Percentiles rank a stretch among this genome's conserved stretches.
Conservation (phyloP, 2,113 vertebrate genomes). For the Plecotus auritus region DNA sequence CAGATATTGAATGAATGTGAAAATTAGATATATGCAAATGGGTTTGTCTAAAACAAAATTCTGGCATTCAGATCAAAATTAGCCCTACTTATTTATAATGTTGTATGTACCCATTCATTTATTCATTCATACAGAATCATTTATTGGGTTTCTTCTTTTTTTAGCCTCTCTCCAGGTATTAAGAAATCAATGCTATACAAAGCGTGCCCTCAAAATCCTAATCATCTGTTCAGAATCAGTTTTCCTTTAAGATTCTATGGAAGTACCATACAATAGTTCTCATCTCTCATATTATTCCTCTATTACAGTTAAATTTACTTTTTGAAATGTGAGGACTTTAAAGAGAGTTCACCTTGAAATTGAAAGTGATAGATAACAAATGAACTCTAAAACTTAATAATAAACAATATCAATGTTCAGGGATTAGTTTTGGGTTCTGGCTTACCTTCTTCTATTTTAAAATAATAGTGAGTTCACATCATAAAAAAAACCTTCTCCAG, state of each 20-base stretch:
- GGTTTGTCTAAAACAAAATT: slow-evolving; percentile 6
- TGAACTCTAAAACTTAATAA: neutral
- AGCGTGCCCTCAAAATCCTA: neutral
- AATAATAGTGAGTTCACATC: neutral
- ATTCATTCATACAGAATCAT: neutral
- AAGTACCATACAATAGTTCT: neutral
- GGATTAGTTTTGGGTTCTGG: neutral
- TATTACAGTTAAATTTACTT: neutral
- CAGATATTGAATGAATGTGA: neutral
- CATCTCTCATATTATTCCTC: neutral
- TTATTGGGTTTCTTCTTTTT: neutral
- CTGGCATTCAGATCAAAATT: neutral
- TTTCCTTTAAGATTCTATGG: neutral
- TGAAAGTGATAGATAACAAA: neutral
- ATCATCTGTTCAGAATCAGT: slow-evolving; percentile 31
- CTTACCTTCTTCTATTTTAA: neutral
- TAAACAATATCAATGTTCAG: neutral
- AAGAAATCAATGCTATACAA: neutral
- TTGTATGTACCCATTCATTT: neutral
- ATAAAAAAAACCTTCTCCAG: neutral
- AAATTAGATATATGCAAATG: neutral
- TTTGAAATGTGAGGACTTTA: neutral
- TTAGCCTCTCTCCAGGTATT: neutral
- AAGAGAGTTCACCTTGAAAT: slow-evolving; percentile 19
- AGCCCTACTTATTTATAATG: neutral